Evolutionary conservation across 2,113 vertebrate species (phyloP), one percentile per base, ranked within the genome.

Genomic region (Drymodes brunneopygia): DNA sequence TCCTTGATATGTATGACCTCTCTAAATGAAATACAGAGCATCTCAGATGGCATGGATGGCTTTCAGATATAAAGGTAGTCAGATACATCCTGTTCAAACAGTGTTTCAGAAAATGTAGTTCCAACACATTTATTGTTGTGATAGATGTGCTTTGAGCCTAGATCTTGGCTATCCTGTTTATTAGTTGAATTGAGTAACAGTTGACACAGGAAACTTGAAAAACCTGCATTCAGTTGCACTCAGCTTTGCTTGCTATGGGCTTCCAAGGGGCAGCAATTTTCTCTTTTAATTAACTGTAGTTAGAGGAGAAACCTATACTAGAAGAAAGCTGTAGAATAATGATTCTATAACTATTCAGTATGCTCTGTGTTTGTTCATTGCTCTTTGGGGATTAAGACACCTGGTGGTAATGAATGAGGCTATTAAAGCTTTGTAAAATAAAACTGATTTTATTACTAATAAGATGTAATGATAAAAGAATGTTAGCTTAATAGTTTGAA

Each of bases 391-490:
- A 65, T 86, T 86, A 58, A 81, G 64, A 45, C 64, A 91, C 29
- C 51, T 94, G 38, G 24, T 89, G 42, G 65, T 86, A 86, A 92
- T 74, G 56, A 86, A 94, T 66, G 25, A 62, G 33, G 56, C 67
- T 77, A 61, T 94, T 86, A 88, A 93, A 86, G 20, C 51, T 94
- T 86, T 83, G 42, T 88, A 79, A 84, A 90, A 64, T 86, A 56
- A 94, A 92, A 83, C 48, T 61, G 81, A 33, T 91, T 78, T 65
- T 78, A 24, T 83, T 92, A 61, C 54, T 94, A 73, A 81, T 80
- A 66, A 53, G 58, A 75, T 45, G 11, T 82, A 95, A 80, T 31
- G n/a, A 53, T 82, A 92, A 90, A 88, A 51, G 57, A 75, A 90
- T 65, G n/a, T 73, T 83, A 86, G 45, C n/a, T 81, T 83, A 70